These are phyloP conservation scores for Irena cyanogastra DNA, from an alignment of 2,113 vertebrate genomes.

Conservation along the genomic window DNA sequence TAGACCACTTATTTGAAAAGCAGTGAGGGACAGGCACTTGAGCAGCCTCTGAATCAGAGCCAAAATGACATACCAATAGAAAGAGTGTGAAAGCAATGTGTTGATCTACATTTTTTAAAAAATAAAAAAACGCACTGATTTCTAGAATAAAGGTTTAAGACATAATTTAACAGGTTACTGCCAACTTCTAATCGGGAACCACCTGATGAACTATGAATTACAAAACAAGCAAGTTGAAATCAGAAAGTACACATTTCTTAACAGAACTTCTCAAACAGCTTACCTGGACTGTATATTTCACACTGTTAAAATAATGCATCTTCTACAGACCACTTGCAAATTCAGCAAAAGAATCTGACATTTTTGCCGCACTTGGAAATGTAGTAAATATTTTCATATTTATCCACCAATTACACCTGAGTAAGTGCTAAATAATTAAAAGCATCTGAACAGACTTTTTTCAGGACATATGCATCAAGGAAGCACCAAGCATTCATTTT, in stretches of 20 bases:
- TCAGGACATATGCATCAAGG: neutral
- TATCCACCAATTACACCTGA: neutral
- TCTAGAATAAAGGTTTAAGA: neutral
- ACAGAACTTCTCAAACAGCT: neutral
- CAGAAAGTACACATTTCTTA: neutral
- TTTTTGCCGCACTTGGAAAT: neutral
- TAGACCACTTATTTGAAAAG: neutral
- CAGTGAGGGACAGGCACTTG: neutral
- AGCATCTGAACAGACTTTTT: neutral
- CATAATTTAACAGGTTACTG: neutral
- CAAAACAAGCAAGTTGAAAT: neutral
- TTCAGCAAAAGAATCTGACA: neutral
- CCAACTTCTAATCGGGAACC: neutral
- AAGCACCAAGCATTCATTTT: neutral
- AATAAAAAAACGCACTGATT: rapidly evolving
- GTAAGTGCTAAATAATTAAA: neutral
- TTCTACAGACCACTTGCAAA: neutral
- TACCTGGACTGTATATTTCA: neutral
- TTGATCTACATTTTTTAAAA: neutral
- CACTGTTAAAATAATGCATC: neutral
- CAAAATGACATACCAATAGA: neutral
- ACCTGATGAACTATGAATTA: neutral
- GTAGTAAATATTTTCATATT: neutral
- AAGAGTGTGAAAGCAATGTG: neutral
- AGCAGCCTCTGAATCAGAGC: neutral